Evolutionary conservation across 2,797 vertebrate species (phyloP), one percentile per base, ranked within the genome.

Genomic region (Alosa sapidissima): DNA sequence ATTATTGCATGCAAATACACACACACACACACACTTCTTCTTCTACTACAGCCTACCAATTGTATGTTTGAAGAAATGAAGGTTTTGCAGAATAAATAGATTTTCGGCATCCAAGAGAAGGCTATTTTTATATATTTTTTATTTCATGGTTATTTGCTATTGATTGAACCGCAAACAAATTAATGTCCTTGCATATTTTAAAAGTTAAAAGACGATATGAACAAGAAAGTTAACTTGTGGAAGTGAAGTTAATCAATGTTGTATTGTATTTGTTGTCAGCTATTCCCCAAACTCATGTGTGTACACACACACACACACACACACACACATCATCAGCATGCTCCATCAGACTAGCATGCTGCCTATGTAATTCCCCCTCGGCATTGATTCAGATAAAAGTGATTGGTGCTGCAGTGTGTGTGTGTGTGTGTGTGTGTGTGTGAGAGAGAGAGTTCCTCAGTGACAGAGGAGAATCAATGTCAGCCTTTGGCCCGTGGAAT

Each of bases 161-260:
- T 28, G 60, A 65, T 11, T 3, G 2, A n/a, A 65, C 60, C 3
- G n/a, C 58, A 65, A 24, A 28, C n/a, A 65, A 28, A 28, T 65
- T 28, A 65, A 65, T 65, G 24, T 24, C 21, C n/a, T 65, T 65
- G 60, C 60, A 65, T 65, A 65, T 28, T 65, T 65, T n/a, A 65
- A 28, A 65, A 65, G 60, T 24, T 65, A 28, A 28, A n/a, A 65
- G 60, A 62, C 6, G 60, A 28, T 24, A 65, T 65, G 21, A 65
- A 28, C n/a, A 65, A 65, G 60, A 65, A 65, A 65, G 60, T 65
- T 24, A 65, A 65, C 60, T 65, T 65, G n/a, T 65, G n/a, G n/a
- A 3, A 28, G n/a, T 5, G 60, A 65, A 10, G 5, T 28, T 28
- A 65, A 65, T 65, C 60, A 65, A 65, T 65, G n/a, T 24, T 7